phyloP scores from a whole-genome alignment of 1,140 invertebrate species.

The Trissolcus basalis region DNA sequence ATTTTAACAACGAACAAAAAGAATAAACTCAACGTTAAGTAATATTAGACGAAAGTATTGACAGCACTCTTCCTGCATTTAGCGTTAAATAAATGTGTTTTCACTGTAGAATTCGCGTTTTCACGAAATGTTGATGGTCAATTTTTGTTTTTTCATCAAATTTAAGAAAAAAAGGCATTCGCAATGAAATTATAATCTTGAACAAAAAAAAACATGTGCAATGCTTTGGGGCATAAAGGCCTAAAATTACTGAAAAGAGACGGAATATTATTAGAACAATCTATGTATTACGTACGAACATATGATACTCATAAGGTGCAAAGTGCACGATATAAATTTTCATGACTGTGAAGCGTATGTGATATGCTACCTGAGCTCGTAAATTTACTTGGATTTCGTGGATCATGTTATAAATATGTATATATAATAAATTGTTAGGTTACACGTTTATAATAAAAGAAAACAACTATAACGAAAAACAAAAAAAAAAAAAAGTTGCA shows the following conservation, averaged over 20 bases:
- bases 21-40: conserved; percentile 14
- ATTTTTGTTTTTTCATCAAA: no score
- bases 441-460: conserved; percentile 23
- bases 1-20: conserved; percentile 22
- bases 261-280: conserved; percentile 15
- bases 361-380: conserved; percentile 47
- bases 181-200: no score
- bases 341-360: conserved; percentile 50
- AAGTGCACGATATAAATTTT: conserved; percentile 33
- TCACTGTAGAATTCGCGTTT: no score
- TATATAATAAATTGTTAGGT: conserved; percentile 30
- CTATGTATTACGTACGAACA: conserved; percentile 16
- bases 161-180: no score
- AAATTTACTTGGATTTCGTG: conserved; percentile 45
- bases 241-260: conserved; percentile 22
- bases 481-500: conserved; percentile 8
- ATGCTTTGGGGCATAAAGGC: conserved; percentile 4
- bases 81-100: no score
- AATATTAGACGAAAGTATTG: conserved; percentile 28
- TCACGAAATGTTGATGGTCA: no score
- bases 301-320: conserved; percentile 28
- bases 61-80: not conserved
- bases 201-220: no score
- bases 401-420: conserved; percentile 41
- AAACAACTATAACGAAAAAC: not conserved